Evolutionary conservation across 2,113 vertebrate genomes (phyloP), one percentile per base, ranked within the genome.

Genomic region (Lasiurus cinereus): DNA sequence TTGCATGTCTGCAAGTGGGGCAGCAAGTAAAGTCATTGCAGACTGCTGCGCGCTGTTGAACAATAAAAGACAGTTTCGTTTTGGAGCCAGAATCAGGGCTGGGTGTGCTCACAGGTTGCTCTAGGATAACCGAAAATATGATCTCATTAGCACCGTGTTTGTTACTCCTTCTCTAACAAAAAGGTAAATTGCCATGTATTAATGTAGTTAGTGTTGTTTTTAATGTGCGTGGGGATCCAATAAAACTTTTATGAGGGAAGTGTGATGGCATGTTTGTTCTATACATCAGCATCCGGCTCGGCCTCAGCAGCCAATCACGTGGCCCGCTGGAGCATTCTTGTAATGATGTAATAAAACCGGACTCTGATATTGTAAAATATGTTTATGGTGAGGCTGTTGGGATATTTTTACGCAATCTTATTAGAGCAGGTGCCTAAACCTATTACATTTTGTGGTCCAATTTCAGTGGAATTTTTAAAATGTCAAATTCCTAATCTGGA

Each of bases 281-380:
- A 64, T 62, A 88, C 90, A 96, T 97, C 97, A 97, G 93, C 92
- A 95, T 95, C 97, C 96, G 83, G 94, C 97, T 97, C 96, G 95
- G 96, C 94, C 96, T 97, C 97, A 96, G 93, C 89, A 2, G 97
- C 97, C 98, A 98, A 98, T 98, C 98, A 94, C 78, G 96, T 97
- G 96, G 97, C 96, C 97, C 97, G 70, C 67, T 97, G 97, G 98
- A 98, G 98, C 97, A 91, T 97, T 98, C 96, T 88, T 93, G 97
- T 98, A 98, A 98, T 98, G 98, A 98, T 98, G 98, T 95, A 97
- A 97, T 98, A 98, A 98, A 98, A 98, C 98, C 98, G 98, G 98
- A 98, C 98, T 98, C 98, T 98, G 98, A 98, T 98, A 98, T 98
- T 98, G 98, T 99, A 98, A 98, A 98, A 98, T 98, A 98, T 98